These are phyloP conservation scores for Phylloscopus trochilus DNA, from an alignment of 2,113 vertebrate genomes.

Conservation along the genomic window DNA sequence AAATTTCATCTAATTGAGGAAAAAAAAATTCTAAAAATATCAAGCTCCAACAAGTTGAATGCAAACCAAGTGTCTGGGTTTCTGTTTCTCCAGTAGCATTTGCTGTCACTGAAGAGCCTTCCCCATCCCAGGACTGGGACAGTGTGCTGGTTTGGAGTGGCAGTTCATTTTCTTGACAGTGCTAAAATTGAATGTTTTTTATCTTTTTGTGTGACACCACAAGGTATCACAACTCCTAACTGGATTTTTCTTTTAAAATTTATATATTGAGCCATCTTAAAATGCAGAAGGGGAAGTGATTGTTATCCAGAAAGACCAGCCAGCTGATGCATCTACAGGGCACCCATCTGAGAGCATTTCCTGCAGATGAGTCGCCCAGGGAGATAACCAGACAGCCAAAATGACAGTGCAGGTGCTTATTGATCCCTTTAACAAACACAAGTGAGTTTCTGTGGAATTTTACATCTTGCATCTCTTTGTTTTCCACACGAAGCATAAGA, in stretches of 20 bases:
- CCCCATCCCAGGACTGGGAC: not conserved
- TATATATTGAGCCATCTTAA: not conserved
- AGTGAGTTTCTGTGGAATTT: not conserved
- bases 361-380: not conserved
- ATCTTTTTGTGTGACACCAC: not conserved
- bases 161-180: not conserved
- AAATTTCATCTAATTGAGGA: not conserved
- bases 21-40: not conserved
- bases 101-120: not conserved
- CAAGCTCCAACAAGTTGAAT: not conserved
- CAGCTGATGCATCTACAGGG: not conserved
- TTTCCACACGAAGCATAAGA: not conserved
- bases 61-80: not conserved
- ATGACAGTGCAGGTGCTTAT: not conserved
- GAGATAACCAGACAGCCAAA: not conserved
- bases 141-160: not conserved
- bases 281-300: not conserved
- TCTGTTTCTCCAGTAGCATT: not conserved
- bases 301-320: not conserved
- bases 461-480: not conserved
- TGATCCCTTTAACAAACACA: not conserved
- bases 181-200: not conserved
- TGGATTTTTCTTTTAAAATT: not conserved
- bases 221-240: not conserved
- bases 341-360: not conserved